A percentile compares a stretch with the other conserved stretches of the same genome.
Evolutionary conservation across 23 tunicate species (phyloP).

Genomic region (Pegea sp.): DNA sequence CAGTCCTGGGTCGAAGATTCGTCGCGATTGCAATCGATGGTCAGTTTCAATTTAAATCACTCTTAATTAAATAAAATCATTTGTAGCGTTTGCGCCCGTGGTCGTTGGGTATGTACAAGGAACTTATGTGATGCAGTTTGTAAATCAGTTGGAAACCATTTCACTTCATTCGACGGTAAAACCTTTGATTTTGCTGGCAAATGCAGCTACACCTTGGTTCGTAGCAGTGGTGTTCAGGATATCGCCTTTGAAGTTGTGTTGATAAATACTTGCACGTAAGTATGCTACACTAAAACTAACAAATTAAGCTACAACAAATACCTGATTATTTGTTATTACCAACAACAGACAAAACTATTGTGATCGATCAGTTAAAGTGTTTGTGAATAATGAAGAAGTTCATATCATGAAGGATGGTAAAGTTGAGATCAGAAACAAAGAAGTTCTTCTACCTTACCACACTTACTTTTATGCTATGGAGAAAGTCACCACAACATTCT

Average conservation of each 20-base stretch:
- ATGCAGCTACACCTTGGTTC: conserved; percentile 59
- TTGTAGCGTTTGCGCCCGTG: conserved; percentile 82
- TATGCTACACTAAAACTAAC: neutral
- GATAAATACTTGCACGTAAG: conserved; percentile 84
- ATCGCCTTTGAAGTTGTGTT: conserved; percentile 83
- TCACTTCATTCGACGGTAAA: conserved; percentile 79
- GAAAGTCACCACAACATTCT: conserved; percentile 86
- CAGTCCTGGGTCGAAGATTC: conserved; percentile 67
- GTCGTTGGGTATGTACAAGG: conserved; percentile 87
- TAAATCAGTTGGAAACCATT: conserved; percentile 82
- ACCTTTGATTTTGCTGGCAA: conserved; percentile 65
- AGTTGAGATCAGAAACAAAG: conserved; percentile 62
- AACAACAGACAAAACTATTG: conserved; percentile 30
- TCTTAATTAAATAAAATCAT: neutral
- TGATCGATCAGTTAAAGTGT: conserved; percentile 66
- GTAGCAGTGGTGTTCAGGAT: conserved; percentile 80
- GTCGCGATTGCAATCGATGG: conserved; percentile 93
- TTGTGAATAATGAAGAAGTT: conserved; percentile 72
- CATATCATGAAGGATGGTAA: conserved; percentile 56
- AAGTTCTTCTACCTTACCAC: conserved; percentile 77
- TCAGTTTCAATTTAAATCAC: conserved; percentile 4
- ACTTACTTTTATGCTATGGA: conserved; percentile 85
- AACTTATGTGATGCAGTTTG: conserved; percentile 89
- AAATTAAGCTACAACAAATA: neutral
- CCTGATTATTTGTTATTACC: neutral